These are phyloP conservation scores for Macrotis lagotis DNA, from an alignment of 2,113 vertebrate species.

Conservation along the genomic window DNA sequence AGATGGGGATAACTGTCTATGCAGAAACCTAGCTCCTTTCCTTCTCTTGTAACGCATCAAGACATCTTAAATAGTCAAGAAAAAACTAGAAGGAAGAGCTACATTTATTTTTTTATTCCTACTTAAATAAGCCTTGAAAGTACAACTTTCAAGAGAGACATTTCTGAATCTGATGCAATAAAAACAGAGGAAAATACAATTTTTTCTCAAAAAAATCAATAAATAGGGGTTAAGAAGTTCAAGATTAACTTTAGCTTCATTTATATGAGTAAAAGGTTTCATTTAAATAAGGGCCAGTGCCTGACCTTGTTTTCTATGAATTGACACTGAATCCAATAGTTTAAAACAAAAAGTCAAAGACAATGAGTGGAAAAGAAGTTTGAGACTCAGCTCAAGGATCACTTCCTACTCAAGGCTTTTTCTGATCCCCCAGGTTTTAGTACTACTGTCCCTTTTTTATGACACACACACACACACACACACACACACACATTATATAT, in stretches of 20 bases:
- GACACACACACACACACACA: too few species aligned
- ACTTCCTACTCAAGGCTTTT: too few species aligned
- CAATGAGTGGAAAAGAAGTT: too few species aligned
- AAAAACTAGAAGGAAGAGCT: neutral
- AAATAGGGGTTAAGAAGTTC: neutral
- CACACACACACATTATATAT: too few species aligned
- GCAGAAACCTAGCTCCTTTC: neutral
- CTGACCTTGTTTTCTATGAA: too few species aligned
- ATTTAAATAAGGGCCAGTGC: neutral
- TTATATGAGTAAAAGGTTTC: neutral
- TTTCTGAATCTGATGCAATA: neutral
- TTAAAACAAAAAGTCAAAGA: too few species aligned
- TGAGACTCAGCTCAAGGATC: too few species aligned
- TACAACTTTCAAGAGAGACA: neutral
- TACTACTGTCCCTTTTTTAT: too few species aligned
- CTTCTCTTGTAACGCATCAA: neutral
- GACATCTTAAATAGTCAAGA: neutral
- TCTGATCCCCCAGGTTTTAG: too few species aligned
- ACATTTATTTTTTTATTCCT: neutral
- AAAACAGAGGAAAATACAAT: neutral
- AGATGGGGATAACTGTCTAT: too few species aligned
- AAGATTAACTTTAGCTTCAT: neutral
- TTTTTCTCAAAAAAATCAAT: neutral
- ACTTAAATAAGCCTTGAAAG: neutral
- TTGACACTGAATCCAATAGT: too few species aligned